A percentile compares a stretch with the other conserved stretches of the same genome.
These are phyloP conservation scores for Pachymerium ferrugineum DNA, from an alignment of 2,888 invertebrate genomes.

Conservation along the genomic window DNA sequence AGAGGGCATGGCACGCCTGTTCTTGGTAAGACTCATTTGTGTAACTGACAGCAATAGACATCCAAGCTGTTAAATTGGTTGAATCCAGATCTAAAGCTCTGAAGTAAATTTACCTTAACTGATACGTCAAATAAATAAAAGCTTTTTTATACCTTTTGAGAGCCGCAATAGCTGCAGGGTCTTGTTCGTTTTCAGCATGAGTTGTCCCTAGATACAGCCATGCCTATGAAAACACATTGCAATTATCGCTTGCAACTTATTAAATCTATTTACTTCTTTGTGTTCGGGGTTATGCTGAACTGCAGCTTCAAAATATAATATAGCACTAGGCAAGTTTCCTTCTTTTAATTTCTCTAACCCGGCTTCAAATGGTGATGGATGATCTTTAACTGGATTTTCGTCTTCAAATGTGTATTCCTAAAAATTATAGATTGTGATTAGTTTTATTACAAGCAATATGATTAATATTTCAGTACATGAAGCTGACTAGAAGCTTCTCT, in stretches of 20 bases:
- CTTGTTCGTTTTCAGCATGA: conserved; percentile 97
- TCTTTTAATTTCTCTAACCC: conserved; percentile 74
- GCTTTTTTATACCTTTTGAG: background rate
- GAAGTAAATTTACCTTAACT: conserved; percentile 32
- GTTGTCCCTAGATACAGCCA: conserved; percentile 86
- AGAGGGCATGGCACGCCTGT: conserved; percentile 76
- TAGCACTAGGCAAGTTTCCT: conserved; percentile 92
- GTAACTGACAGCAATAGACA: conserved; percentile 87
- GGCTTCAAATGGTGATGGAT: conserved; percentile 72
- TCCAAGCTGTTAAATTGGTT: conserved; percentile 71
- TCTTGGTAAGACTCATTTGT: conserved; percentile 93
- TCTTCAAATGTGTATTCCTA: conserved; percentile 72
- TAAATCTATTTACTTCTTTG: conserved; percentile 54
- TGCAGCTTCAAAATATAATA: conserved; percentile 92
- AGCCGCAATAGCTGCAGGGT: conserved; percentile 71
- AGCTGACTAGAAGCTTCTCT: conserved; percentile 59
- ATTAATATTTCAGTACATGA: conserved; percentile 48
- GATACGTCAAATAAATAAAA: background rate
- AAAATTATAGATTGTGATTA: background rate
- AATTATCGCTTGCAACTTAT: background rate
- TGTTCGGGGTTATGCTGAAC: conserved; percentile 73
- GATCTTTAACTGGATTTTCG: conserved; percentile 76
- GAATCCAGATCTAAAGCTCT: conserved; percentile 71
- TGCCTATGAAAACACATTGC: conserved; percentile 43
- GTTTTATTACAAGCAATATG: background rate